Conservation (phyloP, 1,140 invertebrate genomes). For the Macrosteles quadrilineatus region DNA sequence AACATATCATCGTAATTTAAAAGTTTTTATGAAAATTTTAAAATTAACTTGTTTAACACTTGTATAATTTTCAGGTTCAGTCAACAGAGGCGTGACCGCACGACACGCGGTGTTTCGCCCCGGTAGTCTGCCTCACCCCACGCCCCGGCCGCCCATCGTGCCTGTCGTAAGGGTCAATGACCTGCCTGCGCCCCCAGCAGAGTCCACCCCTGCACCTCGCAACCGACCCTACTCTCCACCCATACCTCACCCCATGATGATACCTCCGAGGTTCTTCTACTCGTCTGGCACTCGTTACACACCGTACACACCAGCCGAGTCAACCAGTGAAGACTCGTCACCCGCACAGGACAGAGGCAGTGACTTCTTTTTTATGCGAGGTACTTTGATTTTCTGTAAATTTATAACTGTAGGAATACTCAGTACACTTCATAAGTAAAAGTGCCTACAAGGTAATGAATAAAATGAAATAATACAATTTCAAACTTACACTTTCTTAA, state of each 20-base stretch:
- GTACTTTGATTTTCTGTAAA: constrained; percentile 24
- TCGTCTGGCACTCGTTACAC: constrained; percentile 45
- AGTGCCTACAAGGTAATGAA: no score
- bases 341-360: constrained; percentile 30
- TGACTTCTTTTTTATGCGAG: constrained; percentile 35
- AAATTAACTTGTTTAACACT: no score
- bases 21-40: no score
- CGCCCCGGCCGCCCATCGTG: not conserved
- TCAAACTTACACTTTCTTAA: no score
- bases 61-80: no score
- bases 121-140: not conserved
- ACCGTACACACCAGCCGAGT: constrained; percentile 47
- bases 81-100: not conserved
- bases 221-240: constrained; percentile 40
- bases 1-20: no score
- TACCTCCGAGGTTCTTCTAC: constrained; percentile 49
- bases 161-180: constrained; percentile 38
- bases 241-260: not conserved
- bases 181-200: constrained; percentile 31
- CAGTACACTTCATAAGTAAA: no score
- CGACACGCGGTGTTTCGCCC: not conserved
- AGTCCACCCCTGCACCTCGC: constrained; percentile 41
- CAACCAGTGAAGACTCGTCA: constrained; percentile 48
- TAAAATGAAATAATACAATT: no score
- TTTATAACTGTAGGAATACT: no score